Base-by-base conservation (phyloP, 2,113 vertebrate species). In the Elanus axillaris region DNA sequence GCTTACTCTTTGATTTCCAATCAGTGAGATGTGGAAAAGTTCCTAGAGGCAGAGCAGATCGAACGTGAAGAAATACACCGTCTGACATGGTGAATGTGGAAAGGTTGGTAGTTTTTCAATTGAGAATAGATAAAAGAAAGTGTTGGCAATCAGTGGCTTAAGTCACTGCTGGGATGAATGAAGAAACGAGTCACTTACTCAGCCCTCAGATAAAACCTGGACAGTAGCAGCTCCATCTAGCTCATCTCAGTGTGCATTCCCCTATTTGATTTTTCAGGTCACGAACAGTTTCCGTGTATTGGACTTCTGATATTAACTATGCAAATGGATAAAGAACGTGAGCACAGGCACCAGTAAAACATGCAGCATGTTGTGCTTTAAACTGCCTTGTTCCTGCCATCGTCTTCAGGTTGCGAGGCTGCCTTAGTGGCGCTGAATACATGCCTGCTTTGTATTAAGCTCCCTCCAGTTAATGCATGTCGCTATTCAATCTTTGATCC, bases 61-160 rank as follows among this genome's bases (percentile, higher is more conserved):
- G 2, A 45, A 3, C 23, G 10, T 52, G 56, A 86, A 72, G 66
- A 83, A 63, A 43, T 38, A 59, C 9, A 48, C 7, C 1, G 0
- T 17, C 69, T 68, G 16, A 55, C 26, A 50, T 3, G 2, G 23
- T 1, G 0, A 71, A 60, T 1, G 1, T 27, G 23, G 26, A 75
- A 89, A 72, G 26, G 26, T 72, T 47, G 90, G 64, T 12, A 14
- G 13, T 47, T 88, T 94, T 92, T 82, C 58, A 79, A 0, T 2
- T 78, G 34, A 34, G 56, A 88, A 68, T 31, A 7, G 34, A 48
- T 78, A 66, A 43, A 79, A 82, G n/a, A 75, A 72, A 85, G 19
- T 42, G 21, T 29, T 81, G 38, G 20, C 36, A 62, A 15, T 22
- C 42, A 62, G 38, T 55, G 17, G 38, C 23, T 78, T 74, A 91